These are phyloP conservation scores for Dolichotis patagonum DNA, from an alignment of 2,113 vertebrate genomes.

Conservation along the genomic window DNA sequence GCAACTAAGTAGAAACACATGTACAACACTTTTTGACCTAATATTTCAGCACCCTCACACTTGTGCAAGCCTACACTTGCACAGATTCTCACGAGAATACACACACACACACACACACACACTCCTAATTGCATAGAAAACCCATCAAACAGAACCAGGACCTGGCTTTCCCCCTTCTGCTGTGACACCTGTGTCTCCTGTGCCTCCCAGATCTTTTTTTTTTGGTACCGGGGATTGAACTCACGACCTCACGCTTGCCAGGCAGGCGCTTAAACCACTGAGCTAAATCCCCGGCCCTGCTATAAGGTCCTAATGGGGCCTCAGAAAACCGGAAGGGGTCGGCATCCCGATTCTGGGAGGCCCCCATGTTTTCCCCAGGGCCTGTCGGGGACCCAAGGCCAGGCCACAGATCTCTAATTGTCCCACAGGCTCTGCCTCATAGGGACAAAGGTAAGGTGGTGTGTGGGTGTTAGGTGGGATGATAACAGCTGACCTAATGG, in stretches of 20 bases:
- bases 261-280: too few species aligned
- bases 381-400: background rate
- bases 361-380: too few species aligned
- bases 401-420: background rate
- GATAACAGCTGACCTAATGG: background rate
- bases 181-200: background rate
- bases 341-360: background rate
- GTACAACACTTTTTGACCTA: too few species aligned
- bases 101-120: too few species aligned
- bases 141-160: background rate
- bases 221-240: too few species aligned
- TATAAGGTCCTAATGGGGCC: background rate
- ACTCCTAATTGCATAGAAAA: background rate
- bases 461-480: background rate
- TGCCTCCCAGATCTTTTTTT: background rate
- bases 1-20: background rate
- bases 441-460: constrained; percentile 42
- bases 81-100: background rate
- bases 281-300: too few species aligned
- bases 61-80: background rate
- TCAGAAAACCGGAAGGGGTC: background rate
- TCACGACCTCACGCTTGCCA: too few species aligned
- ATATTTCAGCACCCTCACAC: background rate
- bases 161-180: background rate
- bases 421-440: constrained; percentile 19